Evolutionary conservation across 2,113 vertebrate genomes (phyloP).

Genomic region (Crotalus horridus): DNA sequence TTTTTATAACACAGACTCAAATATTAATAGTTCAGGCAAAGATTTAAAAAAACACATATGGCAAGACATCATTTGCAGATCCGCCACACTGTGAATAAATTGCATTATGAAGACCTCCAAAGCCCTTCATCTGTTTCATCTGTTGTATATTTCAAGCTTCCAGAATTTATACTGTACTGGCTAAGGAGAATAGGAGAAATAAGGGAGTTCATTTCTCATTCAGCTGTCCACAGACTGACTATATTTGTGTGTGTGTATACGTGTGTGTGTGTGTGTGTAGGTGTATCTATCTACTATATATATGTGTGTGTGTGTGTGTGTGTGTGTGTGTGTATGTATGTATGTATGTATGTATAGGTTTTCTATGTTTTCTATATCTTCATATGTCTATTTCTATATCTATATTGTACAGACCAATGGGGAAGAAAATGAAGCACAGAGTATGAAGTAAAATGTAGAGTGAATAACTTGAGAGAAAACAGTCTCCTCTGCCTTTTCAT

Average conservation of each 20-base stretch:
- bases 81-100: conserved; percentile 69
- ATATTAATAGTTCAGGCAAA: conserved; percentile 45
- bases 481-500: background rate
- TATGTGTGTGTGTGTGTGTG: no score
- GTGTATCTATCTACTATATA: background rate
- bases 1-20: conserved; percentile 55
- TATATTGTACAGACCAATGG: background rate
- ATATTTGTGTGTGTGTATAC: background rate
- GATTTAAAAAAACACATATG: conserved; percentile 43
- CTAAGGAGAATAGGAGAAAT: conserved; percentile 31
- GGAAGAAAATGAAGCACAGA: background rate
- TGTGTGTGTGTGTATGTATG: background rate
- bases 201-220: conserved; percentile 18
- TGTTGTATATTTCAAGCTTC: conserved; percentile 61
- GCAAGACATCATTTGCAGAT: conserved; percentile 59
- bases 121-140: conserved; percentile 64
- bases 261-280: no score
- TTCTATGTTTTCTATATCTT: background rate
- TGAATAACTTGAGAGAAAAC: background rate
- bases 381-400: background rate
- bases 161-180: conserved; percentile 45
- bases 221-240: background rate
- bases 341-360: no score
- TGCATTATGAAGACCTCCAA: conserved; percentile 59
- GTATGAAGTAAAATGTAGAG: background rate